phyloP scores from a whole-genome alignment of 2,113 vertebrate species.

The Acanthochromis polyacanthus region DNA sequence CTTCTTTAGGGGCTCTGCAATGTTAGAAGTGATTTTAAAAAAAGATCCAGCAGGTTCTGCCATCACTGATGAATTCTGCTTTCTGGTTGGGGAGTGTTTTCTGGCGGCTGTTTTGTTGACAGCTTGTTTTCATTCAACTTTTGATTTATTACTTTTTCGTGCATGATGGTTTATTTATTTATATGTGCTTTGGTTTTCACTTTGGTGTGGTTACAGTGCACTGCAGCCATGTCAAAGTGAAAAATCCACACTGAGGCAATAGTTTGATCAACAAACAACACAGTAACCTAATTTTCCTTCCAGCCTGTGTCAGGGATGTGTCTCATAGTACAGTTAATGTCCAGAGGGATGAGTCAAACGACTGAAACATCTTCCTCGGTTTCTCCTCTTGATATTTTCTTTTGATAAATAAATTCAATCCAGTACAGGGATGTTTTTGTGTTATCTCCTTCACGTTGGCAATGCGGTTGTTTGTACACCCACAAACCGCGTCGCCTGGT shows the following conservation, averaged over 20 bases:
- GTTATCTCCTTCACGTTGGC: neutral
- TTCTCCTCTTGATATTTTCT: slow-evolving; percentile 6
- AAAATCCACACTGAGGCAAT: slow-evolving; percentile 13
- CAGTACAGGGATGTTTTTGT: slow-evolving; percentile 9
- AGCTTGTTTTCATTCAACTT: slow-evolving; percentile 32
- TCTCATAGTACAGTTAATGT: slow-evolving; percentile 19
- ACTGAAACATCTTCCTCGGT: slow-evolving; percentile 14
- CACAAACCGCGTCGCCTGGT: slow-evolving; percentile 14
- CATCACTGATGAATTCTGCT: slow-evolving; percentile 21
- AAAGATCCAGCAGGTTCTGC: slow-evolving; percentile 21
- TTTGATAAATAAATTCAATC: slow-evolving; percentile 21
- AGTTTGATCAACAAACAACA: slow-evolving; percentile 9
- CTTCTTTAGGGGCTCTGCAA: neutral
- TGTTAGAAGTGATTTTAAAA: neutral
- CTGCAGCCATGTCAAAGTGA: slow-evolving; percentile 25
- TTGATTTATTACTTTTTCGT: slow-evolving; percentile 13
- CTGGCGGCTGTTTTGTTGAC: slow-evolving; percentile 9
- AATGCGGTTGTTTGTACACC: slow-evolving; percentile 31
- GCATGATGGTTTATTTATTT: slow-evolving; percentile 19
- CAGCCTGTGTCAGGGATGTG: slow-evolving; percentile 17
- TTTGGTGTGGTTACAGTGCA: slow-evolving; percentile 4
- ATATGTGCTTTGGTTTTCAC: slow-evolving; percentile 4
- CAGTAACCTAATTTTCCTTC: neutral
- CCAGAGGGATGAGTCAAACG: slow-evolving; percentile 7
- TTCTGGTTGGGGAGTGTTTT: slow-evolving; percentile 10